Percentiles rank a stretch among this genome's conserved stretches.
phyloP scores from a whole-genome alignment of 64 coral and sea anemone genomes.

The Dendronephthya gigantea region DNA sequence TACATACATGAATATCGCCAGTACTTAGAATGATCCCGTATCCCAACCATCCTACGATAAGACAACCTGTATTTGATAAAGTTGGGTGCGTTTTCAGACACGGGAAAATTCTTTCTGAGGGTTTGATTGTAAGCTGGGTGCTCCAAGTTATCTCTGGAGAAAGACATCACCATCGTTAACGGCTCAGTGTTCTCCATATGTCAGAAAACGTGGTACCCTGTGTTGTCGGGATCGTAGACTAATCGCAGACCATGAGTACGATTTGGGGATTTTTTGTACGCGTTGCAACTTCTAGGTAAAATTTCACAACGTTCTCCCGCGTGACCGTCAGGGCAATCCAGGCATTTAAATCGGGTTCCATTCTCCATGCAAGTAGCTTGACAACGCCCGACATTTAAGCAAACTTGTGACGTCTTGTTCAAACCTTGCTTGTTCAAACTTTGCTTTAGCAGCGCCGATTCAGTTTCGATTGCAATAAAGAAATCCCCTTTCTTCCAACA shows the following conservation, averaged over 20 bases:
- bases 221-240: too few relatives aligned
- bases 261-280: background rate
- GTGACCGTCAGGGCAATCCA: background rate
- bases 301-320: background rate
- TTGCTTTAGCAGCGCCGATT: too few relatives aligned
- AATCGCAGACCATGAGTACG: too few relatives aligned
- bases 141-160: background rate
- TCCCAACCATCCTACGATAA: background rate
- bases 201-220: background rate
- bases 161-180: background rate
- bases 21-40: too few relatives aligned
- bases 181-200: background rate
- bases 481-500: too few relatives aligned
- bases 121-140: background rate
- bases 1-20: too few relatives aligned
- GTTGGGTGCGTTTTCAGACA: background rate
- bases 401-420: background rate
- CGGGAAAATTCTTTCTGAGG: background rate
- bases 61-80: background rate
- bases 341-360: background rate
- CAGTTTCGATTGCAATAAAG: too few relatives aligned
- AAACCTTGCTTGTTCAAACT: too few relatives aligned
- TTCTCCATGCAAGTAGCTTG: background rate
- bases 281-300: background rate
- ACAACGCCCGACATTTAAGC: background rate